Evolutionary conservation across 2,113 vertebrate species (phyloP).

Genomic region (Tragulus kanchil): DNA sequence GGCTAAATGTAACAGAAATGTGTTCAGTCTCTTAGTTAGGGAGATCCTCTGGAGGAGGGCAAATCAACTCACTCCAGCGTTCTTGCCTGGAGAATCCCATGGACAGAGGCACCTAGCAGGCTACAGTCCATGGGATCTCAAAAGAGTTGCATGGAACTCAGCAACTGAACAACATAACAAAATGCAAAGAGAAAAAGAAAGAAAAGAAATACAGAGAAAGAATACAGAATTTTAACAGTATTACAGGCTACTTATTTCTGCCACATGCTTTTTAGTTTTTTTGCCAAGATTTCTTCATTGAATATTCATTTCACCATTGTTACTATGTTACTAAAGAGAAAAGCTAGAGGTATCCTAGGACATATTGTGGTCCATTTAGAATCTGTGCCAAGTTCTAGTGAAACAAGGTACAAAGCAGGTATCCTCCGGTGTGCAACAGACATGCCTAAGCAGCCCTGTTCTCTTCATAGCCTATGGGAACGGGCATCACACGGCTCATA

Average conservation of each 20-base stretch:
- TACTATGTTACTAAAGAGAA: neutral
- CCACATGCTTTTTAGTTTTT: neutral
- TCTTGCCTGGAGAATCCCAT: no score
- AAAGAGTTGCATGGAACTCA: no score
- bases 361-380: fast-evolving
- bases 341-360: fast-evolving
- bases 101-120: no score
- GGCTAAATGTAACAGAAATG: no score
- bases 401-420: neutral
- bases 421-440: fast-evolving
- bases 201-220: neutral
- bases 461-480: neutral
- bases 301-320: neutral
- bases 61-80: no score
- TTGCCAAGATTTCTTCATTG: neutral
- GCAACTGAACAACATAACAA: no score
- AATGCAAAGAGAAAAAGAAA: neutral
- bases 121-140: no score
- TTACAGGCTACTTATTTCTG: neutral
- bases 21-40: no score
- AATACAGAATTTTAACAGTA: neutral
- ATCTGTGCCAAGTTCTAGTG: neutral
- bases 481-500: neutral
- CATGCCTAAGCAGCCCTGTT: fast-evolving
- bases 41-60: no score